These are phyloP conservation scores for Cheilosia vulpina DNA, from an alignment of 2,888 invertebrate genomes.

Conservation along the genomic window DNA sequence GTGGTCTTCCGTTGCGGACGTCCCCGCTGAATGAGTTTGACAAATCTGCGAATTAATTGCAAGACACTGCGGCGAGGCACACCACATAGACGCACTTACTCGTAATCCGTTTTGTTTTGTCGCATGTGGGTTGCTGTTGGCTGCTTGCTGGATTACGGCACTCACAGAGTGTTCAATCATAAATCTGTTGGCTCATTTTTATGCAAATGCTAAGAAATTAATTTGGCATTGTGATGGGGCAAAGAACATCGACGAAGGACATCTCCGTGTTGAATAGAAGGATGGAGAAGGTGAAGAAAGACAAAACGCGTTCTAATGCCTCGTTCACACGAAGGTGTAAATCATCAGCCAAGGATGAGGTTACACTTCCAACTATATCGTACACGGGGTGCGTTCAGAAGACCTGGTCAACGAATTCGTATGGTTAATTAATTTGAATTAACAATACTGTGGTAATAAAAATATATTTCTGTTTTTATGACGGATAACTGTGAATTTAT, in stretches of 20 bases:
- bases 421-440: conserved; percentile 51
- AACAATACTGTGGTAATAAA: conserved; percentile 26
- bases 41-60: conserved; percentile 72
- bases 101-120: conserved; percentile 23
- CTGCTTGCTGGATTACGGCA: conserved; percentile 6
- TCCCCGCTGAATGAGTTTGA: conserved; percentile 62
- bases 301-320: conserved; percentile 57
- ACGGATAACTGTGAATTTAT: conserved; percentile 38
- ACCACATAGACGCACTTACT: conserved; percentile 28
- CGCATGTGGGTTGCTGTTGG: conserved; percentile 37
- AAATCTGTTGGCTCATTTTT: conserved; percentile 21
- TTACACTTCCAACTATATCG: neutral
- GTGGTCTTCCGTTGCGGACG: conserved; percentile 34
- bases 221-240: neutral
- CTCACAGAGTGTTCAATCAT: conserved; percentile 46
- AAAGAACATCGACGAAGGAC: conserved; percentile 3
- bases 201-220: conserved; percentile 7
- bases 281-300: conserved; percentile 3
- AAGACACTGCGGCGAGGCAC: conserved; percentile 36
- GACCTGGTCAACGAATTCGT: conserved; percentile 35
- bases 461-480: conserved; percentile 23
- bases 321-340: conserved; percentile 65
- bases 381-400: conserved; percentile 20
- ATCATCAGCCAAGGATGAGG: conserved; percentile 49
- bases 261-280: neutral